Base-by-base conservation (phyloP, 2,113 vertebrate genomes). In the Capricornis sumatraensis region DNA sequence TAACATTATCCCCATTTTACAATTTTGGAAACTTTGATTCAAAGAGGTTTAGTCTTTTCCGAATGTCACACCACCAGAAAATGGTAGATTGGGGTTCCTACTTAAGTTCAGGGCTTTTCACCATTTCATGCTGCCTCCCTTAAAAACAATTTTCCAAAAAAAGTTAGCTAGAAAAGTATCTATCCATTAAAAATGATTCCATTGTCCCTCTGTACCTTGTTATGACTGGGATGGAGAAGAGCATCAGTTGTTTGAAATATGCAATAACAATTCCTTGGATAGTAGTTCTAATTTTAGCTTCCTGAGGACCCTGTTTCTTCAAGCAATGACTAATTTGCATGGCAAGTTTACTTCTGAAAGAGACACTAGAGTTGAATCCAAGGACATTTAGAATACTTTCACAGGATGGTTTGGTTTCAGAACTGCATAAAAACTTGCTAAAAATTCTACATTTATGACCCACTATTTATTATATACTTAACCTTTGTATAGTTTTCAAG, bases 231-330 rank as follows among this genome's bases (percentile, higher is more conserved):
- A 95, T 93, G 52, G 76, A 96, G 85, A 76, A 83, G 17, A 96
- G 52, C 85, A 87, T 71, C 76, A 62, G 82, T 91, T 96, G 60
- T 96, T 96, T 93, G 96, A 98, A 97, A 97, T 90, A 94, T 91
- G 83, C 92, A 94, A 78, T 53, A 97, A 97, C 76, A 96, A 94
- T 79, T 95, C 91, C 71, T 94, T 91, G 47, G 93, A 88, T 71
- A 64, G 84, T 60, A 71, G 36, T 83, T 97, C 97, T 97, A 98
- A 96, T 97, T 98, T 97, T 98, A 97, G 97, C 85, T 96, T 97
- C 50, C 82, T 76, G 16, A 16, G 60, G 88, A 92, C 81, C 57
- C 88, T 92, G 52, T 97, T 96, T 98, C 94, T 98, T 97, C 92
- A 91, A 82, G 90, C 97, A 97, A 95, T 58, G 88, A 91, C 79